Evolutionary conservation across 2,113 vertebrate species (phyloP).

Genomic region (Takifugu bimaculatus): DNA sequence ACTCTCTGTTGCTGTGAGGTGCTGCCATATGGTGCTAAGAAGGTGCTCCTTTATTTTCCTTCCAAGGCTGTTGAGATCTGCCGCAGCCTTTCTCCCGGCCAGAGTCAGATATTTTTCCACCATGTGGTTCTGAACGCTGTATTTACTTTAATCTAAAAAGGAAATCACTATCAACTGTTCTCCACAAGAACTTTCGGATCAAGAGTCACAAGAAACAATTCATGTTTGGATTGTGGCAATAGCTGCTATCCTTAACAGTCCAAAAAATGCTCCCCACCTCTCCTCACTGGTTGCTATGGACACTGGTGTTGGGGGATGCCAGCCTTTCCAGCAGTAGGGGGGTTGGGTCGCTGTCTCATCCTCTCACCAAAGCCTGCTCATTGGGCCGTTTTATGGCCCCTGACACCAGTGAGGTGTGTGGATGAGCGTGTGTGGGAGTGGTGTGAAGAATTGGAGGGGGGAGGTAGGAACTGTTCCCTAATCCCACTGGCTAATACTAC

Average conservation of each 20-base stretch:
- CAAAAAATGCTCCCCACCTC: conserved; percentile 9
- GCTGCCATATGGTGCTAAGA: conserved; percentile 14
- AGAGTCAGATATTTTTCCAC: too few relatives aligned
- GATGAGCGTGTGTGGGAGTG: conserved; percentile 9
- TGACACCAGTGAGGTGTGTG: conserved; percentile 15
- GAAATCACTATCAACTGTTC: too few relatives aligned
- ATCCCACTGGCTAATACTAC: conserved; percentile 37
- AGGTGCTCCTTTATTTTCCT: not conserved
- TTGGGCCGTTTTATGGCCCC: conserved; percentile 24
- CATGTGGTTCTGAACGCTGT: too few relatives aligned
- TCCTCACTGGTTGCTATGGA: conserved; percentile 40
- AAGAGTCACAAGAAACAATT: too few relatives aligned
- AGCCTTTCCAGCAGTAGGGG: conserved; percentile 35
- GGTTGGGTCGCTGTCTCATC: conserved; percentile 42
- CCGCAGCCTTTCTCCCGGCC: too few relatives aligned
- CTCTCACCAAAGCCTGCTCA: conserved; percentile 21
- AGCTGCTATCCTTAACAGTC: conserved; percentile 13
- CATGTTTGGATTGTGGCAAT: not conserved
- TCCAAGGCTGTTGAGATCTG: not conserved
- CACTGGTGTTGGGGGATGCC: conserved; percentile 33
- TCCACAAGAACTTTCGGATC: too few relatives aligned
- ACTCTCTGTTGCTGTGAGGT: conserved; percentile 9
- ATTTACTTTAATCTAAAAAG: too few relatives aligned
- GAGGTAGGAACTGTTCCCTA: conserved; percentile 10
- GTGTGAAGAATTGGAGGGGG: conserved; percentile 7